Evolutionary conservation across 1,140 invertebrate genomes (phyloP), one percentile per base, ranked within the genome.

Genomic region (Diploscapter pachys): DNA sequence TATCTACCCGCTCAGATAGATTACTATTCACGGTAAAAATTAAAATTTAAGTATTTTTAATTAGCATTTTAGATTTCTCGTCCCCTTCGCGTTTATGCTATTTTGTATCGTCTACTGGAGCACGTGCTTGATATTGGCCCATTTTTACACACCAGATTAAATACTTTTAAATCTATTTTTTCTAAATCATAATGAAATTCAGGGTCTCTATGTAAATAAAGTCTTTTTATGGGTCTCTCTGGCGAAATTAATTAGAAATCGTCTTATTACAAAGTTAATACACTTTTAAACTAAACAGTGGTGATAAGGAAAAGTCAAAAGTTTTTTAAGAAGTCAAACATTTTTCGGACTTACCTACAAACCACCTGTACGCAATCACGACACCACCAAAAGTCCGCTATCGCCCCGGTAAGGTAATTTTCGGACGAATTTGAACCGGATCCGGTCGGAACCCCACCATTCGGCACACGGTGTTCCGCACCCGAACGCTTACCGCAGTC

Each of bases 41-140:
- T 31, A 31, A 31, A 31, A 31, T 31, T 31, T 31, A 31, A 1
- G 31, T 31, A 31, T 31, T 31, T 31, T 31, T 31, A 31, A 1
- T 31, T 31, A 1, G 31, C 31, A 31, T 31, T 31, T 31, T 31
- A 31, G 78, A 63, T 79, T 78, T 62, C 55, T 68, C 13, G 75
- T 73, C 6, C 78, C 78, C 5, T 48, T 73, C 13, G 75, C 72
- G 59, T 79, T 79, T 56, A 52, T 79, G 3, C 53, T 59, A 8
- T 79, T 79, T 63, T 77, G 77, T 61, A 64, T 79, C 62, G 63
- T 79, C 55, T 79, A 79, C 71, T 79, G 78, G 78, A 63, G 51
- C 9, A 67, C 61, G 4, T 79, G 78, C 57, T 63, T 63, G n/a
- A 73, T 78, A 13, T 73, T 79, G 78, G 70, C 75, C 63, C 48